Evolutionary conservation across 2,113 vertebrate species (phyloP).

Genomic region (Zosterops borbonicus): DNA sequence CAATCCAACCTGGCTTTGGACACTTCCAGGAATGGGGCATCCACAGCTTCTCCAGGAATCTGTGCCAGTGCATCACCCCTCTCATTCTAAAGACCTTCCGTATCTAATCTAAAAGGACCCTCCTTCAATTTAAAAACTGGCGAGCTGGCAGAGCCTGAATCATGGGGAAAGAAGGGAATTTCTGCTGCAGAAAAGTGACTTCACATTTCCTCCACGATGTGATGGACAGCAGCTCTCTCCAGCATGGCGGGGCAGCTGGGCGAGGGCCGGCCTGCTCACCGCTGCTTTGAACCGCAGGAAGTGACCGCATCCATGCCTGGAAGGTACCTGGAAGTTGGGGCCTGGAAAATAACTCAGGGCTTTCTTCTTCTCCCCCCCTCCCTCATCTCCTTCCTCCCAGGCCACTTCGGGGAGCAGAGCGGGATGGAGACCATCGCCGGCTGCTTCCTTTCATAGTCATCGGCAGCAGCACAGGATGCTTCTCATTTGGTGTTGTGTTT

Average conservation of each 20-base stretch:
- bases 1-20: neutral
- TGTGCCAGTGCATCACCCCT: neutral
- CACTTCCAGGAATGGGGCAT: neutral
- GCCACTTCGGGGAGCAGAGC: neutral
- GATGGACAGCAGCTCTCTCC: neutral
- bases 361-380: neutral
- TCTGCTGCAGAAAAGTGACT: neutral
- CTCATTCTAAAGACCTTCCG: too few relatives aligned
- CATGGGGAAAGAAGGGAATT: neutral
- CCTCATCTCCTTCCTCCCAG: slow-evolving; percentile 45
- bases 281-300: slow-evolving; percentile 14
- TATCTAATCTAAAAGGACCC: neutral
- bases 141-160: neutral
- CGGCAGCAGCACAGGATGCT: slow-evolving; percentile 60
- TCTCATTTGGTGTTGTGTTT: slow-evolving; percentile 60
- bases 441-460: slow-evolving; percentile 69
- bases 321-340: slow-evolving; percentile 46
- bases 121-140: neutral
- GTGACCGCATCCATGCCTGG: slow-evolving; percentile 39
- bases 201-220: neutral
- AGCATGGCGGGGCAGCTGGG: neutral
- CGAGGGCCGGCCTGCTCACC: neutral
- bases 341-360: slow-evolving; percentile 46
- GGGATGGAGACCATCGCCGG: slow-evolving; percentile 32
- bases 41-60: neutral